Percentiles rank a stretch among this genome's conserved stretches.
These are phyloP conservation scores for Phrynosoma blainvillii DNA, from an alignment of 2,113 vertebrate genomes.

Conservation along the genomic window DNA sequence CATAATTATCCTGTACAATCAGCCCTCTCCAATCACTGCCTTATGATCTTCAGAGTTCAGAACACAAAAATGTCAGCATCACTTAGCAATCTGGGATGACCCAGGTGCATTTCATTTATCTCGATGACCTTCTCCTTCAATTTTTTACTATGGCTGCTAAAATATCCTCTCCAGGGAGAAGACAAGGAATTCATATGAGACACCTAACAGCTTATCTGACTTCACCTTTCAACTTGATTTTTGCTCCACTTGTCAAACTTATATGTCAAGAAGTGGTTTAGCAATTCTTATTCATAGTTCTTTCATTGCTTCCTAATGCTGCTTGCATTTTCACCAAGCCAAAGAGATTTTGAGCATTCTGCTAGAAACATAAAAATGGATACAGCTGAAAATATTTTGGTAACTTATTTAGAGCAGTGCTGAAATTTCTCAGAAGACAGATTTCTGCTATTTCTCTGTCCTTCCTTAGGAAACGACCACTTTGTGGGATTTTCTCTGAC, in stretches of 20 bases:
- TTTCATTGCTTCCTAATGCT: conserved; percentile 37
- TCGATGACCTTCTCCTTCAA: neutral
- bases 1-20: neutral
- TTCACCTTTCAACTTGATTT: conserved; percentile 56
- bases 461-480: neutral
- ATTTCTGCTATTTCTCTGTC: neutral
- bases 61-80: conserved; percentile 42
- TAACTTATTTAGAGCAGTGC: neutral
- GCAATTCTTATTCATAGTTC: conserved; percentile 37
- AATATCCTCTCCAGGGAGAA: conserved; percentile 37
- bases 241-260: conserved; percentile 43
- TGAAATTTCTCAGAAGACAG: neutral
- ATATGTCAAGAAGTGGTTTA: conserved; percentile 19
- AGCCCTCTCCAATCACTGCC: conserved; percentile 28
- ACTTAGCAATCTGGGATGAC: neutral
- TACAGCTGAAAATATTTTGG: conserved; percentile 44
- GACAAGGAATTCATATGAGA: conserved; percentile 40
- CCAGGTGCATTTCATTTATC: conserved; percentile 26
- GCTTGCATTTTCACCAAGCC: conserved; percentile 49
- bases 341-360: conserved; percentile 27
- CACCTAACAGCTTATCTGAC: conserved; percentile 46
- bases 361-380: conserved; percentile 47
- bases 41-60: conserved; percentile 24
- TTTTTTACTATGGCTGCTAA: conserved; percentile 20
- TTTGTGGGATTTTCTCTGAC: neutral